Percentiles rank a stretch among this genome's conserved stretches.
Conservation (phyloP, 1,140 invertebrate genomes). For the Drosophila dunni region DNA sequence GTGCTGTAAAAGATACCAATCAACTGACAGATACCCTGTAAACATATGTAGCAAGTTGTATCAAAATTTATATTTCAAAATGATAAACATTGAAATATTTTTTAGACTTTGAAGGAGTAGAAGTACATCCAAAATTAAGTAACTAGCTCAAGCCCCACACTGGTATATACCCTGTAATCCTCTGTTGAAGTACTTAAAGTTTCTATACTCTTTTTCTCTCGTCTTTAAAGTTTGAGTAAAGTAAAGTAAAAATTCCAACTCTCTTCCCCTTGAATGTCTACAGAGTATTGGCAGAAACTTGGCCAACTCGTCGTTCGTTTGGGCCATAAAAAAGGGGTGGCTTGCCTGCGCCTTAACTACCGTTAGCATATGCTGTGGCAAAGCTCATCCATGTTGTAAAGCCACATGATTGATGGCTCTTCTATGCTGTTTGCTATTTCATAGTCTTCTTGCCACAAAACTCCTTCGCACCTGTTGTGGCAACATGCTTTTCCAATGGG, state of each 20-base stretch:
- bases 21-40: conserved; percentile 11
- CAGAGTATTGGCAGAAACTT: conserved; percentile 16
- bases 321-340: conserved; percentile 46
- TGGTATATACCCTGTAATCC: too few relatives aligned
- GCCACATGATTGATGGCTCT: conserved; percentile 68
- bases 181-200: too few relatives aligned
- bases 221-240: background rate
- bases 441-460: conserved; percentile 13
- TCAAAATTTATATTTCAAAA: background rate
- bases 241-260: background rate
- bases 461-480: conserved; percentile 62
- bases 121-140: too few relatives aligned
- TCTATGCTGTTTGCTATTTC: conserved; percentile 33
- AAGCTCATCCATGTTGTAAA: conserved; percentile 35
- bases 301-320: background rate
- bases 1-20: background rate
- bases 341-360: conserved; percentile 55
- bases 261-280: background rate
- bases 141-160: too few relatives aligned
- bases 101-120: too few relatives aligned
- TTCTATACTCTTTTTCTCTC: too few relatives aligned
- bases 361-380: conserved; percentile 60
- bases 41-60: background rate
- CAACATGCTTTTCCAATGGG: conserved; percentile 14
- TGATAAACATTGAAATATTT: background rate